Evolutionary conservation across 2,113 vertebrate species (phyloP), one percentile per base, ranked within the genome.

Genomic region (Accipiter cooperii): DNA sequence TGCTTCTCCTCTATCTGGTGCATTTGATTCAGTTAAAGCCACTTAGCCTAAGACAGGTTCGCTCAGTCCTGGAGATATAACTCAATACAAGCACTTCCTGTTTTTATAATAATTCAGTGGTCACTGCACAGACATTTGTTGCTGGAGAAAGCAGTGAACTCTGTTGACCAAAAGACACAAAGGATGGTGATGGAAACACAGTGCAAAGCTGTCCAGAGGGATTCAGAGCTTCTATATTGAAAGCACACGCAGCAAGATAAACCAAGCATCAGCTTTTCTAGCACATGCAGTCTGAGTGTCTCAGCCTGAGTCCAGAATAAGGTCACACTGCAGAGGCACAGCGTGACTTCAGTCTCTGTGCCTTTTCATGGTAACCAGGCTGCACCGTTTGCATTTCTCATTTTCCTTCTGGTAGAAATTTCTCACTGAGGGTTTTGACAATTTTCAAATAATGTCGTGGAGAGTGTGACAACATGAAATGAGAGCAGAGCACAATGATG

Each of bases 391-490:
- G 90, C 12, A 11, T 78, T 95, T 96, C 80, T 95, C 52, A 64
- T 97, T 95, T 93, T 68, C 68, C 38, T 69, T 81, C 86, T 89
- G 47, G 89, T 92, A 93, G 69, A 95, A 95, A 95, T 97, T 95
- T 97, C 86, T 97, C 91, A 95, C 88, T 89, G 84, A 92, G 54
- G 40, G 69, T 95, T 96, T 84, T 92, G 90, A 93, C 95, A 96
- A 94, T 96, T 97, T 95, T 95, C 97, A 92, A 76, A 97, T 96
- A 90, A 93, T 90, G 84, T 95, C 69, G 0, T 96, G 95, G 87
- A 93, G 82, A 96, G 79, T 96, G 74, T 95, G 95, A 90, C 87
- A 97, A 97, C 94, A 88, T 65, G 88, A 97, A 97, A 96, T 94
- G 84, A 93, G 85, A 97, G 80, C 73, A 94, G 73, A 96, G 89